These are phyloP conservation scores for Neoascia interrupta DNA, from an alignment of 2,888 invertebrate species.

Conservation along the genomic window DNA sequence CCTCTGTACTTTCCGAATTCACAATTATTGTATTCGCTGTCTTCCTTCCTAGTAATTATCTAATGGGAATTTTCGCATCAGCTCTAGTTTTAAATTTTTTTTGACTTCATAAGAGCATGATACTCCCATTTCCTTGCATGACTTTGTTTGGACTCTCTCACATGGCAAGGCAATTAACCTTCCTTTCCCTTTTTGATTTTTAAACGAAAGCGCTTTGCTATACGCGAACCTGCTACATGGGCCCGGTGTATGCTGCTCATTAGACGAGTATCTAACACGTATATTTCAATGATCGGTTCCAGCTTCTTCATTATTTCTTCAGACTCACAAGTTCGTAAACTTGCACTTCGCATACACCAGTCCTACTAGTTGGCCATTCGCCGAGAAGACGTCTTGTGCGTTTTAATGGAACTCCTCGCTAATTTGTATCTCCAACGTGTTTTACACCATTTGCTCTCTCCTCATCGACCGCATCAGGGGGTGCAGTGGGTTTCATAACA, in stretches of 20 bases:
- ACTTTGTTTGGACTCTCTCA: not conserved
- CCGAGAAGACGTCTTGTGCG: constrained; percentile 2
- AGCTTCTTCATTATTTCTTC: constrained; percentile 3
- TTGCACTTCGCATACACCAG: too few species aligned
- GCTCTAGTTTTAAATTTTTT: constrained; percentile 25
- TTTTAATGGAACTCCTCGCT: constrained; percentile 38
- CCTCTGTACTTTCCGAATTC: constrained; percentile 17
- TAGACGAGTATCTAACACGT: constrained; percentile 4
- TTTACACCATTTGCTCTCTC: too few species aligned
- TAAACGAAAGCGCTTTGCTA: constrained; percentile 39
- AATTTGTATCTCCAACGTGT: constrained; percentile 36
- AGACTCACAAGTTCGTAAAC: constrained; percentile 50
- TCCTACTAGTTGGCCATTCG: too few species aligned
- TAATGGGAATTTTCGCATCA: constrained; percentile 6
- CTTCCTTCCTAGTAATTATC: not conserved
- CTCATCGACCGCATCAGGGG: constrained; percentile 4
- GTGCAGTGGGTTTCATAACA: constrained; percentile 8
- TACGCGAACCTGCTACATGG: not conserved
- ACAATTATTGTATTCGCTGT: not conserved
- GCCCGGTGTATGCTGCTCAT: not conserved
- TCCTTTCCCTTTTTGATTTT: constrained; percentile 51
- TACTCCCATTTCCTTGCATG: not conserved
- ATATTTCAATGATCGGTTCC: not conserved
- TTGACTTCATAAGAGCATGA: constrained; percentile 6
- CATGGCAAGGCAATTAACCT: constrained; percentile 43